Base-by-base conservation (phyloP, 2,113 vertebrate genomes). In the Hippocampus guttulatus region DNA sequence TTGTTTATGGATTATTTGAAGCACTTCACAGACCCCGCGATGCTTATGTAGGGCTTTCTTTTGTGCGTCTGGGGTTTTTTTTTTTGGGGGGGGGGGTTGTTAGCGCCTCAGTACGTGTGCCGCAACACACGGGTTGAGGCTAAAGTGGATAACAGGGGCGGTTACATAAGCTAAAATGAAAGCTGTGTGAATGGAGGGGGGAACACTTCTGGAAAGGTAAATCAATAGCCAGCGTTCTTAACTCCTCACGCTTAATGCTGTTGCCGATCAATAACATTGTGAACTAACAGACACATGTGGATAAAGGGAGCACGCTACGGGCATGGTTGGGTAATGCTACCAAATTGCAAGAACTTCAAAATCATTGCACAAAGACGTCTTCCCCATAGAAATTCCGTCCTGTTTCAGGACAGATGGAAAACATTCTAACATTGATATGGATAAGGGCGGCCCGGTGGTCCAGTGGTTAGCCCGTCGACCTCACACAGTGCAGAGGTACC, bases 131-230 rank as follows among this genome's bases (percentile, higher is more conserved):
- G 64, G 73, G 76, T 80, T 75, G 75, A 76, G 68, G 81, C 69
- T 62, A 71, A 85, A 82, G 78, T 82, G 71, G 75, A 84, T 78
- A 89, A 88, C 21, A 73, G 75, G 84, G 73, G 25, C 76, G 69
- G 82, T 92, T 91, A 89, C 78, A 81, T 90, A 90, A 92, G 75
- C 73, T 15, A 7, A 38, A 69, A 86, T 88, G 68, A 82, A 82
- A 81, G 64, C 68, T 68, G 66, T 84, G 78, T 69, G 75, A 82
- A n/a, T 65, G 63, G 21, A 64, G 33, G 38, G 38, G 62, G 55
- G 69, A 83, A 77, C 68, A 74, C 58, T 69, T 77, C 57, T 78
- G 65, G 76, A 80, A 75, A 73, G 71, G 27, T 65, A 81, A 85
- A 86, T 83, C 78, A 75, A 85, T 82, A 81, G 58, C 9, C 52